A percentile compares a stretch with the other conserved stretches of the same genome.
phyloP scores from a whole-genome alignment of 2,888 invertebrate genomes.

The Antitype chi region DNA sequence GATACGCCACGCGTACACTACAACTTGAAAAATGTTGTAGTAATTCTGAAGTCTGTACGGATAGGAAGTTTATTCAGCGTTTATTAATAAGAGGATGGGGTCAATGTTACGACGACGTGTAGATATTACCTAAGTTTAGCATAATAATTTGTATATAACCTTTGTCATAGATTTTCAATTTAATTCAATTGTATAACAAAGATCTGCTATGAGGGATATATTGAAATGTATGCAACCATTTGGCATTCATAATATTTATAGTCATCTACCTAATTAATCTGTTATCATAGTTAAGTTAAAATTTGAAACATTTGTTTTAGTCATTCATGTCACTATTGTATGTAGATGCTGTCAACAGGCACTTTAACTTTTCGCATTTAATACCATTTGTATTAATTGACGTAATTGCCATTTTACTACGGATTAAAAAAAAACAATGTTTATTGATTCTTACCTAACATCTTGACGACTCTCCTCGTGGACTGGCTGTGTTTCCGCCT shows the following conservation, averaged over 20 bases:
- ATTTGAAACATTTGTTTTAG: not conserved
- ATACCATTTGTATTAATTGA: not conserved
- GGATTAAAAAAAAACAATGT: not conserved
- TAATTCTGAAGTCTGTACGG: not conserved
- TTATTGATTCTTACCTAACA: constrained; percentile 92
- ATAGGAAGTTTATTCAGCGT: not conserved
- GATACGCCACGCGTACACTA: not conserved
- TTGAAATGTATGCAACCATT: not conserved
- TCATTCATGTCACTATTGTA: not conserved
- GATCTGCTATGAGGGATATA: not conserved
- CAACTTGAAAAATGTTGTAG: not conserved
- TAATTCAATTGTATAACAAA: not conserved
- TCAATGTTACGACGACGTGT: not conserved
- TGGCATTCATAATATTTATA: not conserved
- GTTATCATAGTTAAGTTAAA: too few relatives aligned
- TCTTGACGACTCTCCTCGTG: constrained; percentile 93
- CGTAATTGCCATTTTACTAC: not conserved
- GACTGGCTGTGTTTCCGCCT: constrained; percentile 89
- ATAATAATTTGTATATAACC: not conserved
- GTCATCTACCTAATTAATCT: not conserved
- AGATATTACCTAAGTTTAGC: not conserved
- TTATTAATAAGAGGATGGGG: not conserved
- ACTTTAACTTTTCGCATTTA: not conserved
- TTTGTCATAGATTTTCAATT: not conserved
- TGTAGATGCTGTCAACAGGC: not conserved